Percentiles rank a stretch among this genome's conserved stretches.
These are phyloP conservation scores for Clarias fuscus DNA, from an alignment of 2,797 vertebrate species.

Conservation along the genomic window DNA sequence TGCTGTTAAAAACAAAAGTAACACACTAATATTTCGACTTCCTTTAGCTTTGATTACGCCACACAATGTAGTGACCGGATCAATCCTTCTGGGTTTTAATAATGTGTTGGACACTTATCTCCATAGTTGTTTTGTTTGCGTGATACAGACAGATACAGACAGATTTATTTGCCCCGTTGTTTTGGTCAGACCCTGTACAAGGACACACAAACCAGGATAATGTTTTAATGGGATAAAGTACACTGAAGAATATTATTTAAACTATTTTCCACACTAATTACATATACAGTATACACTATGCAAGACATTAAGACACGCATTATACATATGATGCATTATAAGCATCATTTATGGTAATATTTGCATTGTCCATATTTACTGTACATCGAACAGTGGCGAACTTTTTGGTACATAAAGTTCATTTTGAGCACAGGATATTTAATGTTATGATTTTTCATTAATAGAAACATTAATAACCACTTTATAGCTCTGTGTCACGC, in stretches of 20 bases:
- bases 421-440: not conserved
- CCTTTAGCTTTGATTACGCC: too few species aligned
- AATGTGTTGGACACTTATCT: too few species aligned
- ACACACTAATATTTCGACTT: too few species aligned
- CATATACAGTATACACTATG: not conserved
- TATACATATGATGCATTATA: not conserved
- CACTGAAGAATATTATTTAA: not conserved
- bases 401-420: not conserved
- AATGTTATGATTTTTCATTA: not conserved
- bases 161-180: too few species aligned
- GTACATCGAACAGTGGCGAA: too few species aligned
- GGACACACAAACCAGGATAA: not conserved
- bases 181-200: not conserved
- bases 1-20: too few species aligned
- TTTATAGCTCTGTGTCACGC: not conserved
- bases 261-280: not conserved
- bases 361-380: not conserved
- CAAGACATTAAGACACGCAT: not conserved
- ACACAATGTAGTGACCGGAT: too few species aligned
- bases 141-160: too few species aligned
- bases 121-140: too few species aligned
- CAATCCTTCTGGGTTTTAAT: too few species aligned
- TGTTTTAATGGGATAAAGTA: not conserved
- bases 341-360: not conserved
- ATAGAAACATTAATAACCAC: not conserved